A percentile compares a stretch with the other conserved stretches of the same genome.
Evolutionary conservation across 1,140 invertebrate species (phyloP).

Genomic region (Lineus longissimus): DNA sequence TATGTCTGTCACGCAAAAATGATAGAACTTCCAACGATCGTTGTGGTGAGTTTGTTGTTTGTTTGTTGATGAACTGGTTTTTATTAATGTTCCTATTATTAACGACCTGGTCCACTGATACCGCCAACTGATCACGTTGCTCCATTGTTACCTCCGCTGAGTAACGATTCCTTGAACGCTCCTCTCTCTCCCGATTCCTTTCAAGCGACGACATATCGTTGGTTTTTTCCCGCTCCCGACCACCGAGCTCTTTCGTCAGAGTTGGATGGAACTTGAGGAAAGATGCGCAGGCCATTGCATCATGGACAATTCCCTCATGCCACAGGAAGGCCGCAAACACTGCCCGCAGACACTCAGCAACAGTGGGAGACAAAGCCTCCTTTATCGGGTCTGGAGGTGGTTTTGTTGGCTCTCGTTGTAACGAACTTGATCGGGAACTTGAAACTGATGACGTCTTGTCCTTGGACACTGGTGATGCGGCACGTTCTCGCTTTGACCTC

Average conservation of each 20-base stretch:
- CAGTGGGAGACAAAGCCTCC: constrained; percentile 83
- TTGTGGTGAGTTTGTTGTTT: not conserved
- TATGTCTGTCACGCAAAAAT: not conserved
- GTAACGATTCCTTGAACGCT: not conserved
- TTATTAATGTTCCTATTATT: constrained; percentile 3
- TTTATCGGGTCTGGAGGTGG: constrained; percentile 60
- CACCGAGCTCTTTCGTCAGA: constrained; percentile 55
- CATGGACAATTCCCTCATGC: constrained; percentile 96
- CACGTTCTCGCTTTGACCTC: constrained; percentile 60
- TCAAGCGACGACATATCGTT: not conserved
- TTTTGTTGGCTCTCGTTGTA: constrained; percentile 25
- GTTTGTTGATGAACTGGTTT: constrained; percentile 3
- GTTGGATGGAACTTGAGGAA: constrained; percentile 93
- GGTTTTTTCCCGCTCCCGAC: constrained; percentile 25
- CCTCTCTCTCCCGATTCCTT: not conserved
- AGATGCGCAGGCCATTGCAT: constrained; percentile 94
- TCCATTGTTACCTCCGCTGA: not conserved
- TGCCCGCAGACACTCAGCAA: constrained; percentile 85
- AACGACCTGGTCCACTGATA: not conserved
- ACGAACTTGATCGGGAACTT: constrained; percentile 19
- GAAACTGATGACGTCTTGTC: constrained; percentile 15
- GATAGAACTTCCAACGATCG: too few species aligned
- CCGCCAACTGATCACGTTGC: not conserved
- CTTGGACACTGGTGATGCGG: constrained; percentile 60
- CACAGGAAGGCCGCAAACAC: constrained; percentile 94